Conservation (phyloP, 2,797 vertebrate species). For the Hippopotamyrus pictus region DNA sequence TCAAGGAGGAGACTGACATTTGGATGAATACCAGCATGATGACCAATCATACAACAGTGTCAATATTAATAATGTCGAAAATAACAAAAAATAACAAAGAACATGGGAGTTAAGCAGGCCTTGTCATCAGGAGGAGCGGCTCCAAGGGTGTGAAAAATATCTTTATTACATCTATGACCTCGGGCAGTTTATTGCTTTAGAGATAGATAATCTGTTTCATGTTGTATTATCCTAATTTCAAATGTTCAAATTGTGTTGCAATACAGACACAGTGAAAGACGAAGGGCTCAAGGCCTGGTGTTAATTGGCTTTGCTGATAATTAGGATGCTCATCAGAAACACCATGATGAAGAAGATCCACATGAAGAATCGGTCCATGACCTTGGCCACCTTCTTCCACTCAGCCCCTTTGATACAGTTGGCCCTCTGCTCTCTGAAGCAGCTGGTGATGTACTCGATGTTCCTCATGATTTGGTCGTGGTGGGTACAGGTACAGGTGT, state of each 20-base stretch:
- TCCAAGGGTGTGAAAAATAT: neutral
- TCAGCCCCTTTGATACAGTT: conserved; percentile 80
- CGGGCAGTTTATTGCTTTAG: neutral
- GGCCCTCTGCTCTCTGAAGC: conserved; percentile 81
- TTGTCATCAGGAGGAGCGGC: neutral
- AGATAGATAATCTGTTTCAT: neutral
- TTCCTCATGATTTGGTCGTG: conserved; percentile 71
- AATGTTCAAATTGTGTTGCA: neutral
- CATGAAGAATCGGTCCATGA: conserved; percentile 98
- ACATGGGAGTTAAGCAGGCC: neutral
- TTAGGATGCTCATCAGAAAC: conserved; percentile 90
- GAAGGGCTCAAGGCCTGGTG: neutral
- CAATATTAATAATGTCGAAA: neutral
- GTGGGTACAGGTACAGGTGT: conserved; percentile 59
- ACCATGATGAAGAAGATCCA: conserved; percentile 98
- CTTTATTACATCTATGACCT: neutral
- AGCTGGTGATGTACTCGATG: conserved; percentile 87
- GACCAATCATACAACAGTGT: neutral
- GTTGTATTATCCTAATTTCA: neutral
- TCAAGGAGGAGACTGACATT: neutral
- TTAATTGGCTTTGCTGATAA: conserved; percentile 78
- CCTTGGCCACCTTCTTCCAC: conserved; percentile 97
- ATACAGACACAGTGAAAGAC: neutral
- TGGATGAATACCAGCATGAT: neutral
- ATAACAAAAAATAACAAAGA: neutral